These are phyloP conservation scores for Lasioglossum marginatum DNA, from an alignment of 2,888 invertebrate genomes.

Conservation along the genomic window DNA sequence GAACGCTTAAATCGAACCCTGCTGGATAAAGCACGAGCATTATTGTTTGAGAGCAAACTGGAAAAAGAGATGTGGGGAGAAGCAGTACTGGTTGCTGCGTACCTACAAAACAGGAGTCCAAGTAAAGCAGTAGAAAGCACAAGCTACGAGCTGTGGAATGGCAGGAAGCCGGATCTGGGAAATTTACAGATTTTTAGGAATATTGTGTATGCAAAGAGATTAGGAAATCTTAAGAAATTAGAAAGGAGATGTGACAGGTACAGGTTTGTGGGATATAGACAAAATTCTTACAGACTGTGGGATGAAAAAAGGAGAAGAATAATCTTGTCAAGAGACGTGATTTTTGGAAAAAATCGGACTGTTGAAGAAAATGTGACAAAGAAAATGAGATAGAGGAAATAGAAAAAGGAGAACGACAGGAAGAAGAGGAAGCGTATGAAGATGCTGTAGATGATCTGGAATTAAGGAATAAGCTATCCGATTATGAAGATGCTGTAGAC, in stretches of 20 bases:
- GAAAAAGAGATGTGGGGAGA: not conserved
- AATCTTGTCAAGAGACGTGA: not conserved
- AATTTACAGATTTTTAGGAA: not conserved
- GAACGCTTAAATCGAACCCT: not conserved
- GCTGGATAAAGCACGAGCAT: not conserved
- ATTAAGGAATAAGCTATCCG: too few relatives aligned
- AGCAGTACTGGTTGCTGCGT: not conserved
- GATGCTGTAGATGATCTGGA: too few relatives aligned
- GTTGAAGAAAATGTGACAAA: too few relatives aligned
- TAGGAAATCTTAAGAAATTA: constrained; percentile 67
- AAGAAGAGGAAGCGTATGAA: too few relatives aligned
- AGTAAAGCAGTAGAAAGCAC: not conserved
- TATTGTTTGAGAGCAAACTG: not conserved
- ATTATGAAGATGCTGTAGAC: too few relatives aligned
- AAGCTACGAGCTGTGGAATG: too few relatives aligned
- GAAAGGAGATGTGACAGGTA: constrained; percentile 69
- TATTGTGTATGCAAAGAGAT: not conserved
- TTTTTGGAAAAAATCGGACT: not conserved
- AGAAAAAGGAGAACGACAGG: too few relatives aligned
- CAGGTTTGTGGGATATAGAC: constrained; percentile 50
- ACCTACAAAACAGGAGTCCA: not conserved
- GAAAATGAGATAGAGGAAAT: too few relatives aligned
- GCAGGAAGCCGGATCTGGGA: not conserved
- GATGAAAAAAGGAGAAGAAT: not conserved
- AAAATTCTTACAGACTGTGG: constrained; percentile 61